These are phyloP conservation scores for Notamacropus eugenii DNA, from an alignment of 2,797 vertebrate species.

Conservation along the genomic window DNA sequence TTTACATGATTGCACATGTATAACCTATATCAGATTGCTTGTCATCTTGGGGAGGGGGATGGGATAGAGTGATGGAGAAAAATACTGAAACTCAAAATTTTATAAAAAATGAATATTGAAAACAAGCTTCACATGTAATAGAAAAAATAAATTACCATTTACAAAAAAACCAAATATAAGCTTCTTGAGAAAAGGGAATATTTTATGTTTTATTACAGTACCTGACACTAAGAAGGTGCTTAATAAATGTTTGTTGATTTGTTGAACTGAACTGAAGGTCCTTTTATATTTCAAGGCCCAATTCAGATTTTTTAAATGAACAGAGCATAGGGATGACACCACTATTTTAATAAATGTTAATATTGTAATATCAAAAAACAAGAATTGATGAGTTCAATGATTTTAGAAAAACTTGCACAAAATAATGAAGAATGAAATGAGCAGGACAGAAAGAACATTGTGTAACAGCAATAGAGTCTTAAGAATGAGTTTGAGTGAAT, in stretches of 20 bases:
- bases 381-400: neutral
- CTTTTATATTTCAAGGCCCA: neutral
- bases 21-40: neutral
- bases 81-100: neutral
- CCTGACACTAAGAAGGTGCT: neutral
- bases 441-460: neutral
- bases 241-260: neutral
- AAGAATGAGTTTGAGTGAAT: neutral
- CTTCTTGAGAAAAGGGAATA: neutral
- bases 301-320: neutral
- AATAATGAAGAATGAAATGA: neutral
- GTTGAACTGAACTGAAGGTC: neutral
- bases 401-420: neutral
- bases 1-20: neutral
- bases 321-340: neutral
- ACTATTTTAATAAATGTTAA: neutral
- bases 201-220: neutral
- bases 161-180: neutral
- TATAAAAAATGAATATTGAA: neutral
- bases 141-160: neutral
- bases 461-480: neutral
- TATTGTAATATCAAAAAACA: neutral
- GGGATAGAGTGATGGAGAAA: neutral
- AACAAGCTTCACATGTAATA: neutral
- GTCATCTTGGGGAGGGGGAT: neutral